Percentiles rank a stretch among this genome's conserved stretches.
Conservation (phyloP, 2,797 vertebrate species). For the Schizopygopsis pylzovi region DNA sequence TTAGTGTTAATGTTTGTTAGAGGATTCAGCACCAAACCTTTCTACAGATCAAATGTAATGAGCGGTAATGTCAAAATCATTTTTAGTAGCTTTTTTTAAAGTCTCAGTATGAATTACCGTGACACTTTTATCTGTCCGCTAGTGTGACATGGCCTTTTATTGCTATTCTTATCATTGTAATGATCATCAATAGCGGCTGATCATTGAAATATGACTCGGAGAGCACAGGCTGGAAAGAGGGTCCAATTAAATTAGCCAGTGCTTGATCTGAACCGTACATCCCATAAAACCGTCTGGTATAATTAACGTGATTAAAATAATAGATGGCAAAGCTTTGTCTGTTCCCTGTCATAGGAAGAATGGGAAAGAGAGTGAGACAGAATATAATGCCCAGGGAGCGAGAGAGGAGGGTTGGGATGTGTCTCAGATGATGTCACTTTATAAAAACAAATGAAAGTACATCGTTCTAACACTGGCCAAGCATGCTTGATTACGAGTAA, state of each 20-base stretch:
- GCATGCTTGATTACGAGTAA: not conserved
- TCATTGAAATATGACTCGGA: slow-evolving; percentile 65
- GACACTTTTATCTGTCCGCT: slow-evolving; percentile 21
- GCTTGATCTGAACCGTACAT: slow-evolving; percentile 70
- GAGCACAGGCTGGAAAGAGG: slow-evolving; percentile 39
- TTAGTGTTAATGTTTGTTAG: not conserved
- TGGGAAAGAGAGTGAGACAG: not conserved
- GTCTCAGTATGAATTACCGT: slow-evolving; percentile 11
- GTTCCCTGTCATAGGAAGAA: slow-evolving; percentile 31
- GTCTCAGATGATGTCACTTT: slow-evolving; percentile 26
- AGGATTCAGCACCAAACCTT: not conserved
- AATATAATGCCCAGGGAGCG: slow-evolving; percentile 7
- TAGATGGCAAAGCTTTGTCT: slow-evolving; percentile 44
- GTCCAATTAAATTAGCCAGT: slow-evolving; percentile 74
- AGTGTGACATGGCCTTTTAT: slow-evolving; percentile 68
- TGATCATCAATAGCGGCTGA: slow-evolving; percentile 61
- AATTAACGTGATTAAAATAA: slow-evolving; percentile 63
- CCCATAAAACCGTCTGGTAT: slow-evolving; percentile 65
- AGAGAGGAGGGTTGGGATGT: slow-evolving; percentile 1
- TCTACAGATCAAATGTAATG: not conserved
- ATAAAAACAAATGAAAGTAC: slow-evolving; percentile 10
- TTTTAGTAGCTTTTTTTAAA: not conserved
- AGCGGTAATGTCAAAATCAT: not conserved
- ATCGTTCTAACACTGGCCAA: not conserved
- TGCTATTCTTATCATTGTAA: slow-evolving; percentile 68